phyloP scores from a whole-genome alignment of 2,888 invertebrate genomes.

The Masnerella sp. region DNA sequence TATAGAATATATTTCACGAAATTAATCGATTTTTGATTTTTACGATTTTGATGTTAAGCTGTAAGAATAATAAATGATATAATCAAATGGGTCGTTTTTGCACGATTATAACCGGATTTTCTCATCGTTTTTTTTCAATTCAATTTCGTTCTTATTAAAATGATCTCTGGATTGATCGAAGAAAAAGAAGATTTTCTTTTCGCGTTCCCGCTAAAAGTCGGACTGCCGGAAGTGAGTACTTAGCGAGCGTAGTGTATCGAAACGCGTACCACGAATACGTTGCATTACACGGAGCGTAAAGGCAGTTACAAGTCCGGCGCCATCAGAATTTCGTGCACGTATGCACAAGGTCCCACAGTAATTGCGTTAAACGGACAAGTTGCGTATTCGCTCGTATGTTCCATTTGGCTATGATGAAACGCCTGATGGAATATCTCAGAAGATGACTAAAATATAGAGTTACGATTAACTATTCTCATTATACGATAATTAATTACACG shows the following conservation, averaged over 20 bases:
- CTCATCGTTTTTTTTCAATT: slow-evolving; percentile 43
- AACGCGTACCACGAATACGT: slow-evolving; percentile 56
- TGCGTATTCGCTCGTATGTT: slow-evolving; percentile 67
- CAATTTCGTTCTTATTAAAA: slow-evolving; percentile 49
- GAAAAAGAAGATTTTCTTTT: slow-evolving; percentile 48
- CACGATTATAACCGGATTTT: slow-evolving; percentile 14
- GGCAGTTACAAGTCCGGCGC: slow-evolving; percentile 49
- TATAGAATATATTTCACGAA: too few relatives aligned
- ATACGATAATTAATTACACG: too few relatives aligned
- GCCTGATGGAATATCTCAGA: slow-evolving; percentile 44
- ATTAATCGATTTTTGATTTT: neutral
- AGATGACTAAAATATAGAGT: too few relatives aligned
- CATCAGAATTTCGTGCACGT: slow-evolving; percentile 71
- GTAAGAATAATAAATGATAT: too few relatives aligned
- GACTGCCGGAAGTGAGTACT: slow-evolving; percentile 55
- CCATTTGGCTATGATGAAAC: slow-evolving; percentile 51
- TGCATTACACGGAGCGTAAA: slow-evolving; percentile 58
- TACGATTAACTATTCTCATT: too few relatives aligned
- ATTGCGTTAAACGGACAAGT: slow-evolving; percentile 72
- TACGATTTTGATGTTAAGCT: neutral
- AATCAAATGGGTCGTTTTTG: neutral
- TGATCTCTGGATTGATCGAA: slow-evolving; percentile 39
- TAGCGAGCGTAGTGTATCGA: slow-evolving; percentile 57
- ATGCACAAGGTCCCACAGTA: slow-evolving; percentile 67
- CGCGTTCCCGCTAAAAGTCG: slow-evolving; percentile 51